A percentile compares a stretch with the other conserved stretches of the same genome.
Evolutionary conservation across 2,797 vertebrate genomes (phyloP).

Genomic region (Semotilus atromaculatus): DNA sequence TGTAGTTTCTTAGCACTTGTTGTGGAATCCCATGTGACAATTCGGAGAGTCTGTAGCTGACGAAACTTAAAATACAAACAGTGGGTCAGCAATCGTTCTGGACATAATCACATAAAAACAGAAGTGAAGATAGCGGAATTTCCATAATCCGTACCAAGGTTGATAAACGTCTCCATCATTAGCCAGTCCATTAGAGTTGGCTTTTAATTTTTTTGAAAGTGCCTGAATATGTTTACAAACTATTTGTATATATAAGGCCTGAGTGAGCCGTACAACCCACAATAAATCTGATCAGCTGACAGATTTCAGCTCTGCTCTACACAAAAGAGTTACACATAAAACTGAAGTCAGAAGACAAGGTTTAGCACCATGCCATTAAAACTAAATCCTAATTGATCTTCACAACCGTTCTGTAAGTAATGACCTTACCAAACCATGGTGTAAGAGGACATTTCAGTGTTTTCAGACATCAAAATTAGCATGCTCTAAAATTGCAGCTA

Average conservation of each 20-base stretch:
- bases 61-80: neutral
- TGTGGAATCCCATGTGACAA: neutral
- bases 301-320: neutral
- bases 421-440: neutral
- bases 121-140: neutral
- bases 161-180: neutral
- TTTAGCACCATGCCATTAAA: constrained; percentile 21
- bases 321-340: neutral
- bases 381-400: neutral
- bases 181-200: neutral
- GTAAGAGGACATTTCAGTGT: neutral
- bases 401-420: neutral
- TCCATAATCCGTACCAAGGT: neutral
- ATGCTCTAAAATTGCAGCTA: neutral
- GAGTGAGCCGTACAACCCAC: neutral
- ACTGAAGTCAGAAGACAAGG: neutral
- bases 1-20: neutral
- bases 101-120: neutral
- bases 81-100: neutral
- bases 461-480: neutral
- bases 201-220: neutral
- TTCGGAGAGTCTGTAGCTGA: neutral
- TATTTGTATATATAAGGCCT: neutral
- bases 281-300: neutral
- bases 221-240: neutral